Percentiles rank a stretch among this genome's conserved stretches.
These are phyloP conservation scores for Perdita meconis DNA, from an alignment of 2,888 invertebrate genomes.

Conservation along the genomic window DNA sequence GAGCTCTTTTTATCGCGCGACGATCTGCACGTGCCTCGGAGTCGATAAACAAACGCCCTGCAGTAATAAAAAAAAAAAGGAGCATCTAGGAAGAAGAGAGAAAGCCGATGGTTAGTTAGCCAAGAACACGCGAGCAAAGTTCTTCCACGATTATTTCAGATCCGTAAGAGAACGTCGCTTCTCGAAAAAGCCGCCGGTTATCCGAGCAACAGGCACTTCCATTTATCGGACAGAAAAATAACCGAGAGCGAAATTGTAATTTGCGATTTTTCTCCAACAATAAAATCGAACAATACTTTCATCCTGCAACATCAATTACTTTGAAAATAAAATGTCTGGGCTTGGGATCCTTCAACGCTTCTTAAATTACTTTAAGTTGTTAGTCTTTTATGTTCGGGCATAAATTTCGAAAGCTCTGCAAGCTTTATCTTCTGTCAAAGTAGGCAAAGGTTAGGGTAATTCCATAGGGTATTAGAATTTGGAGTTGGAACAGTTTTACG, in stretches of 20 bases:
- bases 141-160: conserved; percentile 21
- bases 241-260: neutral
- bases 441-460: no score
- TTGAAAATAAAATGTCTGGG: no score
- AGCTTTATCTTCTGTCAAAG: no score
- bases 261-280: neutral
- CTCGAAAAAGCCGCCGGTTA: neutral
- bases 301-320: neutral
- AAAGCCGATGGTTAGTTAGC: conserved; percentile 11
- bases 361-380: no score
- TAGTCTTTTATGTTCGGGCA: no score
- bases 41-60: conserved; percentile 42
- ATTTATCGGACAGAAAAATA: neutral
- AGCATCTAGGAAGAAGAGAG: neutral
- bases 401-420: no score
- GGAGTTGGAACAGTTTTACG: no score
- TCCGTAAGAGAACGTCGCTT: neutral
- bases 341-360: no score
- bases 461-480: no score
- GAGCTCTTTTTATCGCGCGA: conserved; percentile 27
- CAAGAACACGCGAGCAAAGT: conserved; percentile 36
- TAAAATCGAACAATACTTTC: neutral
- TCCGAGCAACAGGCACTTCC: conserved; percentile 5
- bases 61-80: neutral
- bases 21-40: conserved; percentile 36